Evolutionary conservation across 2,113 vertebrate genomes (phyloP).

Genomic region (Prunella fulvescens): DNA sequence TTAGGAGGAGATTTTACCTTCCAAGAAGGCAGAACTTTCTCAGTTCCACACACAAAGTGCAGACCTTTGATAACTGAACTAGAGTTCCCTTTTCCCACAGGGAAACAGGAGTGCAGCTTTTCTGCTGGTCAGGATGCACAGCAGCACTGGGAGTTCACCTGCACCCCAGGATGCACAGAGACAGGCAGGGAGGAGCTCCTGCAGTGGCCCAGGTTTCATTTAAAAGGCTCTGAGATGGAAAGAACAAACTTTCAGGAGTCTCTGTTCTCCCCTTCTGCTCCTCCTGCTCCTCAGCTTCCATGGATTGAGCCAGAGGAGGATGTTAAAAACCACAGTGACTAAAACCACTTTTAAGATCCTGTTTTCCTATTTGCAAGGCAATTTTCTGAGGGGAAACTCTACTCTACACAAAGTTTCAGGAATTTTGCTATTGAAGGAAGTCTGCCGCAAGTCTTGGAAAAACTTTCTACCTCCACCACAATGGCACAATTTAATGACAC

Average conservation of each 20-base stretch:
- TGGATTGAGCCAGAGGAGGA: not conserved
- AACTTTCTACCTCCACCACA: not conserved
- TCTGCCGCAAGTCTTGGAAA: not conserved
- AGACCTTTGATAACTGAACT: not conserved
- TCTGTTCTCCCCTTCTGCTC: not conserved
- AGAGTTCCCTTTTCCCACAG: not conserved
- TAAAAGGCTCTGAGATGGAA: not conserved
- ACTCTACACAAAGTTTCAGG: not conserved
- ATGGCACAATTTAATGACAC: not conserved
- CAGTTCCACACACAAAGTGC: not conserved
- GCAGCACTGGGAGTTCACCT: not conserved
- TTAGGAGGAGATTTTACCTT: not conserved
- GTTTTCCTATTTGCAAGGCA: not conserved
- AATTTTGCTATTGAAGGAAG: not conserved
- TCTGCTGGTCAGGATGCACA: not conserved
- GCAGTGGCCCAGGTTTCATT: not conserved
- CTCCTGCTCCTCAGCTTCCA: not conserved
- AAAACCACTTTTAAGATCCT: not conserved
- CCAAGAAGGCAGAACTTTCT: not conserved
- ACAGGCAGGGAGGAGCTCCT: fast-evolving
- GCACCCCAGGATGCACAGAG: not conserved
- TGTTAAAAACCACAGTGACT: not conserved
- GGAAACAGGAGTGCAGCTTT: not conserved
- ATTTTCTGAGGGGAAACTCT: not conserved
- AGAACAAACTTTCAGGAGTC: not conserved